These are phyloP conservation scores for Notoglanidium macrostoma DNA, from an alignment of 2,797 vertebrate genomes.

Conservation along the genomic window DNA sequence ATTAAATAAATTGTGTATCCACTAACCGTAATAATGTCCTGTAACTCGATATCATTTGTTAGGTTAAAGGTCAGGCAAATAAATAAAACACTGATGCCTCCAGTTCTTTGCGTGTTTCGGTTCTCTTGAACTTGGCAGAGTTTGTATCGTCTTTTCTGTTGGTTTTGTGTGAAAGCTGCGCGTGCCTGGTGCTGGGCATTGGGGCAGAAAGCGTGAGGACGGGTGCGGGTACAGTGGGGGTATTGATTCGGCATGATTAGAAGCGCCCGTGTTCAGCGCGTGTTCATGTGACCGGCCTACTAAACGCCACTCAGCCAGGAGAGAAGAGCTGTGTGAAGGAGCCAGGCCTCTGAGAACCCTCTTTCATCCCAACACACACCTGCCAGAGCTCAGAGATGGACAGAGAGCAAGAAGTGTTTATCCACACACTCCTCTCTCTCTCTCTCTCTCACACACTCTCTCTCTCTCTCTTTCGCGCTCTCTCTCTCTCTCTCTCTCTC, in stretches of 20 bases:
- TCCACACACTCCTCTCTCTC: constrained; percentile 17
- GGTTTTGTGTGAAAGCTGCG: constrained; percentile 31
- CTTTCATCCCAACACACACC: constrained; percentile 58
- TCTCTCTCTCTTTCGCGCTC: constrained; percentile 42
- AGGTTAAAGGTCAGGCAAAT: constrained; percentile 21
- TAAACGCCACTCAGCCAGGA: constrained; percentile 69
- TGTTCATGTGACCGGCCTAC: constrained; percentile 82
- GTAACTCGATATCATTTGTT: neutral
- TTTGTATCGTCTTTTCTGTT: constrained; percentile 8
- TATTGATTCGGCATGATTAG: constrained; percentile 77
- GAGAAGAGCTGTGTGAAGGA: constrained; percentile 39
- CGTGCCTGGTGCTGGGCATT: constrained; percentile 37
- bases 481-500: constrained; percentile 47
- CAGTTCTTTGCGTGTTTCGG: neutral
- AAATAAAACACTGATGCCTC: constrained; percentile 4
- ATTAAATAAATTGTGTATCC: neutral
- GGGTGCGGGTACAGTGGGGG: constrained; percentile 72
- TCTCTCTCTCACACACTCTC: constrained; percentile 34
- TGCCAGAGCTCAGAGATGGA: constrained; percentile 42
- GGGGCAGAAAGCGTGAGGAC: constrained; percentile 68
- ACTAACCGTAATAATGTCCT: neutral
- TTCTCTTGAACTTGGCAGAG: constrained; percentile 37
- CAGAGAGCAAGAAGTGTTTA: constrained; percentile 43
- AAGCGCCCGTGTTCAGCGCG: constrained; percentile 69
- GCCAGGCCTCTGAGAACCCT: constrained; percentile 54